Percentiles rank a stretch among this genome's conserved stretches.
Conservation (phyloP, 1,140 invertebrate species). For the Nomia melanderi region DNA sequence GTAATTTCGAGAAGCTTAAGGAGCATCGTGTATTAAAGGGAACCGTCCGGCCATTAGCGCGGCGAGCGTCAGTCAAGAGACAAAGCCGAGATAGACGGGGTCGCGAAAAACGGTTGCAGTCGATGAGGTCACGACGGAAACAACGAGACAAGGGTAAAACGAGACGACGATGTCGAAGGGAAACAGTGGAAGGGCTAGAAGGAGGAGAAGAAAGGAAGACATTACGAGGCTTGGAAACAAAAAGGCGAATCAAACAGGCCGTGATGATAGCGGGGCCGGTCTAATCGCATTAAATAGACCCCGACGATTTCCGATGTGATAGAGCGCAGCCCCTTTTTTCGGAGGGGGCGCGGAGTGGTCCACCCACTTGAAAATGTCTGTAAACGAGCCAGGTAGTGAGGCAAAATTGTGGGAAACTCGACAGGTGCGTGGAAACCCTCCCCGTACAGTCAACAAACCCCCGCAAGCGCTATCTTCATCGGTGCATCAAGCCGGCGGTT, state of each 20-base stretch:
- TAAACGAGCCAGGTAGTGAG: constrained; percentile 57
- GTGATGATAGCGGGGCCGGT: constrained; percentile 59
- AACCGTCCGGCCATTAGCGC: constrained; percentile 51
- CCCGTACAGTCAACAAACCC: constrained; percentile 18
- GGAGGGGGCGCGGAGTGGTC: background rate
- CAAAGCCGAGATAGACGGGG: constrained; percentile 9
- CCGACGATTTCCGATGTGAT: constrained; percentile 54
- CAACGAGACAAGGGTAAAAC: background rate
- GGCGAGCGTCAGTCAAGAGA: constrained; percentile 19
- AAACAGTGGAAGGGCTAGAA: background rate
- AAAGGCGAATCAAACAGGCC: constrained; percentile 64
- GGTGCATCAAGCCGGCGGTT: constrained; percentile 53
- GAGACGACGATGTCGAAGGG: background rate
- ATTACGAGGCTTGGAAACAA: constrained; percentile 53
- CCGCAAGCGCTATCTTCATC: constrained; percentile 61
- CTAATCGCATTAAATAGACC: constrained; percentile 67
- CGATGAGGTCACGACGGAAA: background rate
- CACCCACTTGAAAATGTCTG: constrained; percentile 54
- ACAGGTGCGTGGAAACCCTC: constrained; percentile 57
- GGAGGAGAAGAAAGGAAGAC: constrained; percentile 48
- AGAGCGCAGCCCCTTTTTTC: constrained; percentile 35
- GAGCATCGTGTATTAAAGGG: constrained; percentile 19
- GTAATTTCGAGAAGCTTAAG: background rate
- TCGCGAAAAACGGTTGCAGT: constrained; percentile 19
- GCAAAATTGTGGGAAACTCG: constrained; percentile 65